A percentile compares a stretch with the other conserved stretches of the same genome.
Conservation (phyloP, 2,888 invertebrate species). For the Torymus auratus region DNA sequence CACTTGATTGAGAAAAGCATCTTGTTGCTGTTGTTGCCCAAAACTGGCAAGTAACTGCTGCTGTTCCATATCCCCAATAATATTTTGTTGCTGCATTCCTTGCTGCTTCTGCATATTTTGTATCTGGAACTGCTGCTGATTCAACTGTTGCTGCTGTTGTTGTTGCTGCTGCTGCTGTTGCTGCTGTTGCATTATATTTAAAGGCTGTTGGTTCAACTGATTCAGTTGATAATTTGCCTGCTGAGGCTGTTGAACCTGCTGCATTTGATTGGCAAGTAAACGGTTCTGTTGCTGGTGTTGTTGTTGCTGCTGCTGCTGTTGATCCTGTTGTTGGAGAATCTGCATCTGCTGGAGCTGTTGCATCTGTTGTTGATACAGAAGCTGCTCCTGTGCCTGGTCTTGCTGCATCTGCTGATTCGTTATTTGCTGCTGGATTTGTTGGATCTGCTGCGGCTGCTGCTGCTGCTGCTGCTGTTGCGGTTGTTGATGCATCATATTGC, state of each 20-base stretch:
- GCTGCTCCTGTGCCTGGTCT: constrained; percentile 69
- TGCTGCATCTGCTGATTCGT: constrained; percentile 66
- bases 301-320: constrained; percentile 64
- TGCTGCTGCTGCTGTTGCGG: constrained; percentile 71
- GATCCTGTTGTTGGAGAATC: constrained; percentile 67
- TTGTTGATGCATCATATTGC: constrained; percentile 65
- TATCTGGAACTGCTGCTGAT: constrained; percentile 69
- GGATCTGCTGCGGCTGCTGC: constrained; percentile 66
- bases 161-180: constrained; percentile 63
- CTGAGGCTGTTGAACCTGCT: constrained; percentile 63
- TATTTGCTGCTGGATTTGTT: constrained; percentile 69
- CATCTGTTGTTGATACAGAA: constrained; percentile 69
- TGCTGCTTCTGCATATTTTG: constrained; percentile 69
- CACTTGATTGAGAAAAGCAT: constrained; percentile 64
- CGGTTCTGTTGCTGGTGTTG: constrained; percentile 61
- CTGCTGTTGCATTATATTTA: constrained; percentile 69
- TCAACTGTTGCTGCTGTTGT: constrained; percentile 58
- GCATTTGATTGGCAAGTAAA: constrained; percentile 67
- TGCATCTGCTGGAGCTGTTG: constrained; percentile 71
- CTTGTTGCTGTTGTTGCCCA: constrained; percentile 48
- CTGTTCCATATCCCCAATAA: constrained; percentile 56
- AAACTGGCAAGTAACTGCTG: constrained; percentile 55
- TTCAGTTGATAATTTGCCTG: constrained; percentile 61
- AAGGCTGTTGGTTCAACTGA: constrained; percentile 65
- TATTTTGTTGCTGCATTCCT: constrained; percentile 64